Evolutionary conservation across 2,113 vertebrate species (phyloP).

Genomic region (Microcebus murinus): DNA sequence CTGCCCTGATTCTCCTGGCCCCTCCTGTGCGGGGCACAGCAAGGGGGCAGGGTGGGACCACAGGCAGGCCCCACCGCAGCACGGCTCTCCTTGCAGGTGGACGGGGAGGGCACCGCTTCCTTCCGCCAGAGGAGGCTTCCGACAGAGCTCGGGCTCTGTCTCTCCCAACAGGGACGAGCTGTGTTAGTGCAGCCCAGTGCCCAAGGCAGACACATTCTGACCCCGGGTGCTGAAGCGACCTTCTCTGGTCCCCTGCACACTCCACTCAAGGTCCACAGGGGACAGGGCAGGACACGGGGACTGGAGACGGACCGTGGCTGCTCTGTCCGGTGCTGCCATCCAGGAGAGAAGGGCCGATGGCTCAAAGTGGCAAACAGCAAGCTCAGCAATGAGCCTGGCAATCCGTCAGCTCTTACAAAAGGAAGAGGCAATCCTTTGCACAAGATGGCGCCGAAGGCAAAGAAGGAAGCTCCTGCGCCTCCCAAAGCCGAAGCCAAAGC

Average conservation of each 20-base stretch:
- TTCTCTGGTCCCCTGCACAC: background rate
- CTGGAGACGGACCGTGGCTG: background rate
- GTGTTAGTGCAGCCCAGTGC: background rate
- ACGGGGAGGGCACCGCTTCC: background rate
- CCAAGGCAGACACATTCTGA: too few species aligned
- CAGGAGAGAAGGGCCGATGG: background rate
- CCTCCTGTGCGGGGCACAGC: background rate
- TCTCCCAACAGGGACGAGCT: background rate
- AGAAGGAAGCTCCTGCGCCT: too few species aligned
- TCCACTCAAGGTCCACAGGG: fast-evolving
- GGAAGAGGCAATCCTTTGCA: background rate
- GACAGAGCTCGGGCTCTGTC: background rate
- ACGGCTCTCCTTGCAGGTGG: background rate
- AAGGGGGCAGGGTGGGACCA: background rate
- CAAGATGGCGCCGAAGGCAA: too few species aligned
- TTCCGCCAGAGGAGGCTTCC: background rate
- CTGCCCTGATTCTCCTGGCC: background rate
- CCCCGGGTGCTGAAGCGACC: background rate
- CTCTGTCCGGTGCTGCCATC: background rate
- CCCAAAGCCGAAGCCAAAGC: too few species aligned
- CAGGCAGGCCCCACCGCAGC: background rate
- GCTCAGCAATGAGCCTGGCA: background rate
- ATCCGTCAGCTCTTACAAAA: background rate
- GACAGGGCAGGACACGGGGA: background rate
- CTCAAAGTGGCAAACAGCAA: background rate